Base-by-base conservation (phyloP, 1,140 invertebrate genomes). In the Lethocerus indicus region DNA sequence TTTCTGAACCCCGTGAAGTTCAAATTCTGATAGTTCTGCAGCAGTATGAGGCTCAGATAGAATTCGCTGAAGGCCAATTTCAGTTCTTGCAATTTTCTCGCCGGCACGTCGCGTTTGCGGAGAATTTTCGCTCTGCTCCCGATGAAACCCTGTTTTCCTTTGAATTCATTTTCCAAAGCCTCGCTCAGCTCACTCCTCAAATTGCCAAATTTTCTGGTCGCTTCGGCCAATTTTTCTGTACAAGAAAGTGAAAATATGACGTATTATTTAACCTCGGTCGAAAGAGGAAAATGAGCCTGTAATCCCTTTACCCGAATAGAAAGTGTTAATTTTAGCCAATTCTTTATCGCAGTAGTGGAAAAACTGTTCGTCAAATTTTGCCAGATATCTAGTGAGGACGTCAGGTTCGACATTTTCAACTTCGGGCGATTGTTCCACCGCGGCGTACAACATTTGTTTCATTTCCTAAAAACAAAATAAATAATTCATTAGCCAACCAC, bases 1-100 rank as follows among this genome's bases (percentile, higher is more conserved):
- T 99, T 99, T 50, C 95, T 76, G 70, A 99, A 99, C 0, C 96
- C 96, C 14, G 95, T 98, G 59, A 92, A 95, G 70, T 99, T 99
- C 18, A 99, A 70, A 67, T 94, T 96, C 62, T 88, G 84, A 60
- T 87, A 89, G 60, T 87, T 88, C 60, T 88, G 85, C 39, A 88
- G 69, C 1, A 99, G 72, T 57, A 99, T 95, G 23, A 99, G 63
- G 60, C 89, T 95, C 1, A 99, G 72, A 65, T 99, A 99, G 68
- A 98, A 98, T 72, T 99, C 96, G 60, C 90, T 95, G 65, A 97
- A 99, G 0, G 94, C 96, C 52, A 98, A 69, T 69, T 98, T 98
- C 1, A 99, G 64, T 61, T 99, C 94, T 56, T 91, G 83, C 5
- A 90, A 64, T 69, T 93, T 96, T 48, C 83, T 67, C 9, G 78